Evolutionary conservation across 2,113 vertebrate genomes (phyloP).

Genomic region (Gymnobelideus leadbeateri): DNA sequence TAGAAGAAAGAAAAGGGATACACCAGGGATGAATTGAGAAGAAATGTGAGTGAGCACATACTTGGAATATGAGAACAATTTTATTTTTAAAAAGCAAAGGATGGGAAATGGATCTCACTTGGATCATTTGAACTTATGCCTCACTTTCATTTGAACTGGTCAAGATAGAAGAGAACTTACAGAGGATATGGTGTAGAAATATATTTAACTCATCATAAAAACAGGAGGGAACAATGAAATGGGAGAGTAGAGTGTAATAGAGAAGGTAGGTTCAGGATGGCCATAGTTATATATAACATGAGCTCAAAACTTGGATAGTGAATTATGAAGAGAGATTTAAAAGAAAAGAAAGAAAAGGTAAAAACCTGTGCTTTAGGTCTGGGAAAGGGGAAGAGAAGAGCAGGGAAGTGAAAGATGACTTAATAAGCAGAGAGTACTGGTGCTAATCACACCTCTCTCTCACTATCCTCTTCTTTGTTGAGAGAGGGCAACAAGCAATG

Average conservation of each 20-base stretch:
- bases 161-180: not conserved
- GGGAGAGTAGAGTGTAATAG: not conserved
- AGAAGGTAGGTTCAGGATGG: not conserved
- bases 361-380: not conserved
- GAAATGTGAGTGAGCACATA: not conserved
- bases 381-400: not conserved
- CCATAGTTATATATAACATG: not conserved
- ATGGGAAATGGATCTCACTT: too few relatives aligned
- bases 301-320: not conserved
- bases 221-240: not conserved
- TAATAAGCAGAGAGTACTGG: not conserved
- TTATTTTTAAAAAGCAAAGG: not conserved
- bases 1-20: not conserved
- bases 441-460: not conserved
- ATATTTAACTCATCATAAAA: not conserved
- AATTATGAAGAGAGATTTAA: not conserved
- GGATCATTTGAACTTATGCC: not conserved
- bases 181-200: not conserved
- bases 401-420: not conserved
- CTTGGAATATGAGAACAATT: not conserved
- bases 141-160: not conserved
- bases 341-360: not conserved
- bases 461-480: not conserved
- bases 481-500: not conserved
- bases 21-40: not conserved